These are phyloP conservation scores for Papilio elwesi DNA, from an alignment of 2,888 invertebrate species.

Conservation along the genomic window DNA sequence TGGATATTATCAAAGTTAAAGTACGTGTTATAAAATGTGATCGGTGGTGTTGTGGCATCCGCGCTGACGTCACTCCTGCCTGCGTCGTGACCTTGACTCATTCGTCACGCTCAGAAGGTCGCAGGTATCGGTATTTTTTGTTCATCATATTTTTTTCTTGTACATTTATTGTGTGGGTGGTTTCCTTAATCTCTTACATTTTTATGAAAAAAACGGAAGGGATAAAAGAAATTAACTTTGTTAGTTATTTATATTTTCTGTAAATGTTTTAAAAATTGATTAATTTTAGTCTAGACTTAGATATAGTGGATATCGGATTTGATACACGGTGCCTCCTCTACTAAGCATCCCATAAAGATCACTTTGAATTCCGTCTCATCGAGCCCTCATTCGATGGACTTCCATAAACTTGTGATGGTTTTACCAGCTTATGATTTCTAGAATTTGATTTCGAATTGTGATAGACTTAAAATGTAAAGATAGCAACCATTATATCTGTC, in stretches of 20 bases:
- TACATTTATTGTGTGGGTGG: conserved; percentile 16
- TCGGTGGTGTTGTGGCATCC: conserved; percentile 44
- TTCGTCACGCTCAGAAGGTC: conserved; percentile 58
- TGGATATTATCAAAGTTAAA: background rate
- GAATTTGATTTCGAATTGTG: too few species aligned
- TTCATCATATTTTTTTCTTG: conserved; percentile 39
- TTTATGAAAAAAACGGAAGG: conserved; percentile 8
- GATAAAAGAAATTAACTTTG: conserved; percentile 9
- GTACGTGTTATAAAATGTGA: conserved; percentile 22
- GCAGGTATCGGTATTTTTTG: conserved; percentile 48
- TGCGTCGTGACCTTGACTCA: conserved; percentile 57
- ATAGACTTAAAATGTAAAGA: too few species aligned
- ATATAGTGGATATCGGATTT: too few species aligned
- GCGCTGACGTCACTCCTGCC: conserved; percentile 35
- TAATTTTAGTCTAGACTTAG: too few species aligned
- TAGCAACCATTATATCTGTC: too few species aligned
- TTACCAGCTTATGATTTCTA: too few species aligned
- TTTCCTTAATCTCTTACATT: conserved; percentile 29
- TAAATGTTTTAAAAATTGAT: background rate
- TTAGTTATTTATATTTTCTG: background rate
- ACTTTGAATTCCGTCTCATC: too few species aligned
- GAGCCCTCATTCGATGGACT: too few species aligned
- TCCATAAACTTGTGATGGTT: too few species aligned
- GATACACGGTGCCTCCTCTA: too few species aligned
- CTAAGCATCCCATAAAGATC: too few species aligned